A percentile compares a stretch with the other conserved stretches of the same genome.
These are phyloP conservation scores for Oxycera nigricornis DNA, from an alignment of 2,888 invertebrate species.

Conservation along the genomic window DNA sequence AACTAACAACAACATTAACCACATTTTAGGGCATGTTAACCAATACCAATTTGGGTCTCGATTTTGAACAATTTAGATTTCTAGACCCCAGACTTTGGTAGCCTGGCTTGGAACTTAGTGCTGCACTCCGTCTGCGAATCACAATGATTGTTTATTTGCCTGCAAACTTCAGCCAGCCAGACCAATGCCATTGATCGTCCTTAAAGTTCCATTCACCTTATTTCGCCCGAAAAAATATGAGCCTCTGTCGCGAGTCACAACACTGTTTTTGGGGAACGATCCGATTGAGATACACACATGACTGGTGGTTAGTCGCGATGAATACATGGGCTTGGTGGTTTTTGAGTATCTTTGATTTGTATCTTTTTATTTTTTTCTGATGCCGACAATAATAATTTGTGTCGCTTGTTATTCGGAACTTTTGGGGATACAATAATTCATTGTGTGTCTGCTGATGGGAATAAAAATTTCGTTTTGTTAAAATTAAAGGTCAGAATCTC, in stretches of 20 bases:
- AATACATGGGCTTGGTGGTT: too few relatives aligned
- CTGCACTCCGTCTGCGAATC: too few relatives aligned
- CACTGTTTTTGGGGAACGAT: neutral
- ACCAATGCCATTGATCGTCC: conserved; percentile 34
- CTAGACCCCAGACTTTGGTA: neutral
- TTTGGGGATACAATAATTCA: too few relatives aligned
- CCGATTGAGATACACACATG: neutral
- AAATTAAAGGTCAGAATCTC: too few relatives aligned
- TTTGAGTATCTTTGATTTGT: too few relatives aligned
- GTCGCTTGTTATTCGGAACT: too few relatives aligned
- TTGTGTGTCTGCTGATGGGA: too few relatives aligned
- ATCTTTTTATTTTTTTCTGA: too few relatives aligned
- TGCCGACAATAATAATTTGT: too few relatives aligned
- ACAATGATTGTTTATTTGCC: too few relatives aligned
- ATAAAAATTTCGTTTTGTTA: too few relatives aligned
- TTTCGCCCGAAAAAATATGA: neutral
- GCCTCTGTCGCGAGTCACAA: neutral
- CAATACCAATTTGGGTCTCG: neutral
- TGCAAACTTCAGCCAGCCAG: neutral
- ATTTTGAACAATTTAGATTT: neutral
- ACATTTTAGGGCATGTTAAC: neutral
- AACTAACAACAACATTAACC: neutral
- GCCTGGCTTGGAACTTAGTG: neutral
- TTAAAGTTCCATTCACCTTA: conserved; percentile 36
- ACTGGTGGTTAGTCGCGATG: too few relatives aligned